Evolutionary conservation across 2,113 vertebrate species (phyloP), one percentile per base, ranked within the genome.

Genomic region (Mirza zaza): DNA sequence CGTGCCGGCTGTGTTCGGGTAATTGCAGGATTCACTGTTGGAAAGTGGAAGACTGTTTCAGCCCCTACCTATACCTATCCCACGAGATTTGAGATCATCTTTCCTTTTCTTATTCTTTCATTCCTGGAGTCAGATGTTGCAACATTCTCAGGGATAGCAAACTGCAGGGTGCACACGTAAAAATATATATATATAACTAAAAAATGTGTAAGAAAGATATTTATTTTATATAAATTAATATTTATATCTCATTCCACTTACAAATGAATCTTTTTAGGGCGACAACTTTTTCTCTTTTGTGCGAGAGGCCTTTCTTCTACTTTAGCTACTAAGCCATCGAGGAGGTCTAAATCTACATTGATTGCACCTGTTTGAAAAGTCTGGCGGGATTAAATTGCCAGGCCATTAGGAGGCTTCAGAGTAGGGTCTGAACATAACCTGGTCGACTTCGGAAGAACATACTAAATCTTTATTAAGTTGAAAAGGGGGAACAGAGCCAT

Each of bases 321-420:
- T 6, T 17, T 0, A 0, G 21, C 34, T 57, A 0, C 39, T 6
- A 3, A 32, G 45, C 18, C 45, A 8, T 23, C 25, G 8, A 15
- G 10, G 29, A 15, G 10, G 29, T n/a, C 61, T 9, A 2, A 63
- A 9, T 9, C 32, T 0, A 0, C 25, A 0, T 0, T 2, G 15
- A 23, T 18, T 0, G 1, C 12, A 0, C 39, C 81, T 36, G 23
- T 42, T 52, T 18, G 57, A 14, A 68, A 12, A 50, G 39, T 61
- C 70, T 25, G 8, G 13, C 1, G 0, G 18, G 21, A 50, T 12
- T 9, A 20, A 23, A 20, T 32, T 14, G 32, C 61, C 45, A 21
- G 65, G 57, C 27, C 34, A 12, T 70, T 39, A 42, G 50, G 52
- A 83, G n/a, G 9, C 76, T 48, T 77, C 57, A 21, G 9, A 23